Base-by-base conservation (phyloP, 2,113 vertebrate genomes). In the Microtus richardsoni region DNA sequence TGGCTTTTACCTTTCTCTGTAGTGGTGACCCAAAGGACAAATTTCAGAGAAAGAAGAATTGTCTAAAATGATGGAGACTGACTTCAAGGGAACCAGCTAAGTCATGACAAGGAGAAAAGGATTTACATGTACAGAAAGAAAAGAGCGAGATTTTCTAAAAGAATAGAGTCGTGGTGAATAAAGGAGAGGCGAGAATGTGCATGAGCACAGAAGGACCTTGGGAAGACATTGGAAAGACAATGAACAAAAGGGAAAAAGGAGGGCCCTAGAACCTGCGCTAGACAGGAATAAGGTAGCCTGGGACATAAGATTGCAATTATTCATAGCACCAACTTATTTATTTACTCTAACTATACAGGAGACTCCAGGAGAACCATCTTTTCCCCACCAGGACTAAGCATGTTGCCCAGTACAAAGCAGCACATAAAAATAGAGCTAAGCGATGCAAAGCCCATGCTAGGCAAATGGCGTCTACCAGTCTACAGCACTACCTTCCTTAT, bases 171-270 rank as follows among this genome's bases (percentile, higher is more conserved):
- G 11, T 47, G 13, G 7, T 21, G 33, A 87, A 70, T n/a, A 85
- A 77, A 92, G 24, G 30, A 78, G 17, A 54, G 47, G 28, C 1
- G 71, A 70, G 36, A 74, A 77, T 49, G 5, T n/a, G 6, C 11
- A 21, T 2, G n/a, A 8, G 7, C 0, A 16, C 49, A 2, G 7
- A 41, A 19, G 52, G 11, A 58, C 58, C 12, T 16, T 1, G 7
- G 1, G 33, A 14, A 77, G 44, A 68, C 10, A 33, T 5, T 66
- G 9, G 39, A 39, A 73, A 28, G 28, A 89, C n/a, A 83, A 41
- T 0, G 44, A 58, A 62, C 2, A 78, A 82, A 58, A 39, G 36
- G 7, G 24, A 9, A 62, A 39, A 54, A 64, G 5, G 17, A 39
- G 44, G 22, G 2, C 14, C 77, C 58, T 12, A 49, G 75, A 93